phyloP scores from a whole-genome alignment of 1,140 invertebrate species.

The Sitophilus oryzae region DNA sequence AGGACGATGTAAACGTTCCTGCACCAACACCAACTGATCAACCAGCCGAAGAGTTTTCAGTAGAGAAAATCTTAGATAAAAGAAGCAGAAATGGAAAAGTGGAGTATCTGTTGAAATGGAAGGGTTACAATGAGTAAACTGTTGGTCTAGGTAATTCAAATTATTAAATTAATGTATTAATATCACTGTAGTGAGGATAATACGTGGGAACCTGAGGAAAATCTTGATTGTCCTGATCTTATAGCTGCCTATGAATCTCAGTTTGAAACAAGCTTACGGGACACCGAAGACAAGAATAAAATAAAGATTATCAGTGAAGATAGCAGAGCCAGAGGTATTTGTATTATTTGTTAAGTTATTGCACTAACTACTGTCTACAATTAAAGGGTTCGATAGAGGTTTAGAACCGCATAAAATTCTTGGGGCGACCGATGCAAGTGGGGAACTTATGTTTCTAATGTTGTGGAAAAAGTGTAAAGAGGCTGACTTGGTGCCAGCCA shows the following conservation, averaged over 20 bases:
- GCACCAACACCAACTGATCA: not conserved
- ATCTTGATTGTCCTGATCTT: constrained; percentile 74
- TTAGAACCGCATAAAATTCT: constrained; percentile 80
- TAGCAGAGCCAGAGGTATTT: constrained; percentile 55
- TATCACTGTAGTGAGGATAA: constrained; percentile 52
- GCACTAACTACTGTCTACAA: not conserved
- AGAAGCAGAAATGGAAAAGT: constrained; percentile 61
- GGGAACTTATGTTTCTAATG: constrained; percentile 86
- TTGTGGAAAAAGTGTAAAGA: constrained; percentile 84
- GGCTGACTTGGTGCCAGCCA: constrained; percentile 71
- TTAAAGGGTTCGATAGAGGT: constrained; percentile 59
- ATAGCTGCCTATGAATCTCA: constrained; percentile 64
- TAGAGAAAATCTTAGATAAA: constrained; percentile 67
- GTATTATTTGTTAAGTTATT: not conserved
- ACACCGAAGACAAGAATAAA: constrained; percentile 39
- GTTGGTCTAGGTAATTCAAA: not conserved
- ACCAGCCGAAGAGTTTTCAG: constrained; percentile 60
- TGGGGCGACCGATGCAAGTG: constrained; percentile 78
- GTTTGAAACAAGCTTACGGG: constrained; percentile 40
- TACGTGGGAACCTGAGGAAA: constrained; percentile 67
- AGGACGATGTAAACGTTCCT: too few species aligned
- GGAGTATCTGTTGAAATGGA: constrained; percentile 89
- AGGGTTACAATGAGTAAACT: constrained; percentile 52
- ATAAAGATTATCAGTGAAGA: constrained; percentile 48
- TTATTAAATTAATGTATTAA: constrained; percentile 5